phyloP scores from a whole-genome alignment of 2,113 vertebrate genomes.

The Isichthys henryi region DNA sequence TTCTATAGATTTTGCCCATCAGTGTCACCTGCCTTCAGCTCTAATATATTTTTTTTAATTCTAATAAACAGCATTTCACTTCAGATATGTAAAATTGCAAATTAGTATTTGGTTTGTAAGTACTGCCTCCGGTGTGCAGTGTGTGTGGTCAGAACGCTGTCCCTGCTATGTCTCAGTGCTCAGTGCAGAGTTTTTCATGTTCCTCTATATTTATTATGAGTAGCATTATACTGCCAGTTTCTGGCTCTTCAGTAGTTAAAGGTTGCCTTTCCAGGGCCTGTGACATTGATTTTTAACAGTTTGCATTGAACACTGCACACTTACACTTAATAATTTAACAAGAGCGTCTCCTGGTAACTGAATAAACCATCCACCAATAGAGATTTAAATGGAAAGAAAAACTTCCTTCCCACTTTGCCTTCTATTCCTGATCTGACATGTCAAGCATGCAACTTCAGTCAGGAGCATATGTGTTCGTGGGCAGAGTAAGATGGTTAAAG shows the following conservation, averaged over 20 bases:
- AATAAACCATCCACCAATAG: background rate
- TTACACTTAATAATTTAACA: background rate
- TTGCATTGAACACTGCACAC: background rate
- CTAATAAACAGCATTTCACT: background rate
- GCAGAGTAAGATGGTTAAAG: background rate
- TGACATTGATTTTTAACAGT: background rate
- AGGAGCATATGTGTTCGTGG: background rate
- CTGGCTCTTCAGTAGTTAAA: background rate
- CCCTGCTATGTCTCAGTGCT: background rate
- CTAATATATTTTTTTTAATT: background rate
- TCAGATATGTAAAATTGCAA: background rate
- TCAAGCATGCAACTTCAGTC: background rate
- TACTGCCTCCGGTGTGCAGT: background rate
- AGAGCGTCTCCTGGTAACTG: background rate
- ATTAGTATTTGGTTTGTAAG: background rate
- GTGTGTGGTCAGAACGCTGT: background rate
- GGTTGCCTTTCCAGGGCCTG: background rate
- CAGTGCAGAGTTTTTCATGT: background rate
- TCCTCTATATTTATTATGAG: background rate
- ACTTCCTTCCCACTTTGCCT: background rate
- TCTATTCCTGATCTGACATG: background rate
- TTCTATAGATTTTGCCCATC: background rate
- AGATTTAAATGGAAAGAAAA: slow-evolving; percentile 10
- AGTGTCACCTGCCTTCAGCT: background rate
- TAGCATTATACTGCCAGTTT: background rate